Evolutionary conservation across 2,888 invertebrate species (phyloP).

Genomic region (Tachystola acroxantha): DNA sequence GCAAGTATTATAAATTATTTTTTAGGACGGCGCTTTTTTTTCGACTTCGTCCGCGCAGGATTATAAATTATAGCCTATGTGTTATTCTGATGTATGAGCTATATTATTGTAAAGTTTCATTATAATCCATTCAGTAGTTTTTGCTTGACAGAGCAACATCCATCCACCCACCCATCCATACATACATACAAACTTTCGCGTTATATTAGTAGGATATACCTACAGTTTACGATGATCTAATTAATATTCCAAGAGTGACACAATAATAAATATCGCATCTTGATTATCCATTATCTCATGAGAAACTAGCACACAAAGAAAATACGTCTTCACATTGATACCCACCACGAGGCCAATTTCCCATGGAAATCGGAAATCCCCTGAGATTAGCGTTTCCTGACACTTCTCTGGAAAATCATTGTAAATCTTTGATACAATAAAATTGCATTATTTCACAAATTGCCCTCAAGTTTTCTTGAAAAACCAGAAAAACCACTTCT

Average conservation of each 20-base stretch:
- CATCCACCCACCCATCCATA: no score
- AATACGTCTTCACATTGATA: conserved; percentile 39
- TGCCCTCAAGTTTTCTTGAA: conserved; percentile 47
- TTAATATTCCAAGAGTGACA: conserved; percentile 13
- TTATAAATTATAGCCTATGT: no score
- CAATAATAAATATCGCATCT: conserved; percentile 43
- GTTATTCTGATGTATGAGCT: no score
- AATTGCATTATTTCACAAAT: conserved; percentile 47
- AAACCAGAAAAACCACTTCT: conserved; percentile 57
- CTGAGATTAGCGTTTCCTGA: conserved; percentile 55
- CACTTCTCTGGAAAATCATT: conserved; percentile 53
- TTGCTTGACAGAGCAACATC: no score
- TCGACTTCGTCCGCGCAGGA: no score
- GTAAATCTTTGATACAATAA: conserved; percentile 42
- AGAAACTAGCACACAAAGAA: conserved; percentile 54
- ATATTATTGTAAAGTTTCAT: no score
- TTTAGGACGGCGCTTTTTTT: no score
- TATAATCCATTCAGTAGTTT: no score
- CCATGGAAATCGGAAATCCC: conserved; percentile 71
- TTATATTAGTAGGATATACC: no score
- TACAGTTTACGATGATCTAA: no score
- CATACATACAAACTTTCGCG: no score
- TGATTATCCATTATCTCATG: conserved; percentile 43
- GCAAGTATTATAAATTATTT: no score
- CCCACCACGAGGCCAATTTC: conserved; percentile 34